Evolutionary conservation across 1,140 invertebrate genomes (phyloP), one percentile per base, ranked within the genome.

Genomic region (Stratiolaelaps scimitus): DNA sequence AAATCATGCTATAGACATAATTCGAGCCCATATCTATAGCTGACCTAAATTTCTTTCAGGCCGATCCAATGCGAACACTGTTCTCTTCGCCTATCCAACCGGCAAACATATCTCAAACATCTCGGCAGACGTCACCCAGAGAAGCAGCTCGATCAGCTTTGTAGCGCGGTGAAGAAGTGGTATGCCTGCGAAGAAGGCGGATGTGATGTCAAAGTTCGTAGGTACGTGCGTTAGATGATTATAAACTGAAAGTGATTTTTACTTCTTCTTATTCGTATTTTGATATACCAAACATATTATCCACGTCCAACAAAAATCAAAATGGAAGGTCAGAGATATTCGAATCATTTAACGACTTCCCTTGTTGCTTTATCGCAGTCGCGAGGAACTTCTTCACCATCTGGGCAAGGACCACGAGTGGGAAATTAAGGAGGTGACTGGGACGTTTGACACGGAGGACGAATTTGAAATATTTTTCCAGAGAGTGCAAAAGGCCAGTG

Each of bases 71-170:
- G 53, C 10, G 53, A 60, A 23, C 34, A 60, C 23, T 60, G 53
- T 26, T 29, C 26, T 5, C 26, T 26, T 4, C 17, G 34, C 23
- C 23, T 60, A 13, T 26, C 53, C 15, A 60, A 60, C 34, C 53
- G 53, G 53, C 53, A 60, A 10, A 60, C 53, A 34, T 60, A 60
- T 60, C 34, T 60, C 53, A 60, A 60, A 34, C 53, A 60, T 23
- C 34, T 60, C 15, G 53, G 53, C 6, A 26, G 53, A 20, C 26
- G 34, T 29, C 53, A 60, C 10, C 53, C 53, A 26, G 53, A 60
- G 23, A 26, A 60, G 6, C 53, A 60, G 53, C 17, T 60, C 15
- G 34, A 60, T 60, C 26, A 29, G 13, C 26, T 60, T 34, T 60
- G 53, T 26, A 60, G 26, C 15, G 17, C 53, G 2, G 26, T 17